Conservation (phyloP, 2,797 vertebrate genomes). For the Dermochelys coriacea region DNA sequence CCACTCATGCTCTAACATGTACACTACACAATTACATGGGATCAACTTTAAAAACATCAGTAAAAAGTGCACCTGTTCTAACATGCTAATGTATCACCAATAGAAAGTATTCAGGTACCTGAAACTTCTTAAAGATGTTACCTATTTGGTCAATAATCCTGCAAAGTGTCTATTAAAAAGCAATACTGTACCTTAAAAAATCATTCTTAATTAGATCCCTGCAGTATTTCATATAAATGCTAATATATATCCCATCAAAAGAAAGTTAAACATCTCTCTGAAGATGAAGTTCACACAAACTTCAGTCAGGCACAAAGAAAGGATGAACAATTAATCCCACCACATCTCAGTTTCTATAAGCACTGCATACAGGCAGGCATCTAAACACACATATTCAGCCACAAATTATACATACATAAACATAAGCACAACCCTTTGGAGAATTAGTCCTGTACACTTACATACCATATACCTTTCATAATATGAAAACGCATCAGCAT, state of each 20-base stretch:
- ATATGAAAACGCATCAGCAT: background rate
- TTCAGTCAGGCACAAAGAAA: constrained; percentile 21
- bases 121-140: constrained; percentile 37
- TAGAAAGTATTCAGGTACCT: background rate
- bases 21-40: background rate
- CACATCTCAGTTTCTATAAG: rapidly evolving
- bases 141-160: background rate
- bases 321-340: background rate
- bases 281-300: constrained; percentile 72
- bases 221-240: constrained; percentile 22
- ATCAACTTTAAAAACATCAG: background rate
- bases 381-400: rapidly evolving
- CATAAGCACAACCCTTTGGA: background rate
- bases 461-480: background rate
- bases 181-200: background rate
- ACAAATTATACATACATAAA: background rate
- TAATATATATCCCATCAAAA: constrained; percentile 32
- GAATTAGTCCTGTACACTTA: background rate
- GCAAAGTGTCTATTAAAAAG: background rate
- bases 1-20: background rate
- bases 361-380: rapidly evolving
- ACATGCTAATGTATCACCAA: background rate
- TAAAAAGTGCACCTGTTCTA: background rate
- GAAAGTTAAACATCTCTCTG: constrained; percentile 60
- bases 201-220: constrained; percentile 6